Evolutionary conservation across 2,888 invertebrate species (phyloP), one percentile per base, ranked within the genome.

Genomic region (Machimus atricapillus): DNA sequence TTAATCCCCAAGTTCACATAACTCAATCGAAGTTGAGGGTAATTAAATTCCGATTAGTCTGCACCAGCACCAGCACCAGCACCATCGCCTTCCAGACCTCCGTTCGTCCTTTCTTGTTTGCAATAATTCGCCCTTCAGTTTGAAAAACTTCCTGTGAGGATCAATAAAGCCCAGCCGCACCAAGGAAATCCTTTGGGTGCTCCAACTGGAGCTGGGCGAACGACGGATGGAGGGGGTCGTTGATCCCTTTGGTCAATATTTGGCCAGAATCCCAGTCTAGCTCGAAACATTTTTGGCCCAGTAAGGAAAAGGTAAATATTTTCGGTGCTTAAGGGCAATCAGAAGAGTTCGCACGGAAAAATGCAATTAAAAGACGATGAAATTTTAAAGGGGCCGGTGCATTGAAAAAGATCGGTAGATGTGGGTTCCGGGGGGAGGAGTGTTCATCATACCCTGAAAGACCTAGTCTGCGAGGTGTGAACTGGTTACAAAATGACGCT

Each of bases 231-330:
- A 79, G 46, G 79, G 79, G n/a, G 46, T 79, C 79, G 79, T 34
- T 79, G 79, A 79, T 79, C 79, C 52, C 79, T 52, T 37, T 79
- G 27, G 79, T 79, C 79, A 79, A 79, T 79, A 79, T 79, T 79
- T 79, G 52, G 14, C 46, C 52, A 52, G 56, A 52, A 52, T 52
- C 52, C 31, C 9, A 52, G 31, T 46, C 27, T 52, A 31, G 34
- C 34, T 79, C 46, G 79, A 52, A 56, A 52, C 79, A 79, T 79
- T 52, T 40, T 79, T 79, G 79, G 52, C 79, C 79, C 79, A 52
- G 52, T 52, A 79, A 52, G 27, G 23, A 12, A 52, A 78, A 79
- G 46, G 79, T 52, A 79, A 79, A 79, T 79, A 52, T 79, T 79
- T 52, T 52, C 79, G 6, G 52, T 52, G 79, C 79, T 27, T 46